A percentile compares a stretch with the other conserved stretches of the same genome.
Conservation (phyloP, 2,113 vertebrate species). For the Tetrao urogallus region DNA sequence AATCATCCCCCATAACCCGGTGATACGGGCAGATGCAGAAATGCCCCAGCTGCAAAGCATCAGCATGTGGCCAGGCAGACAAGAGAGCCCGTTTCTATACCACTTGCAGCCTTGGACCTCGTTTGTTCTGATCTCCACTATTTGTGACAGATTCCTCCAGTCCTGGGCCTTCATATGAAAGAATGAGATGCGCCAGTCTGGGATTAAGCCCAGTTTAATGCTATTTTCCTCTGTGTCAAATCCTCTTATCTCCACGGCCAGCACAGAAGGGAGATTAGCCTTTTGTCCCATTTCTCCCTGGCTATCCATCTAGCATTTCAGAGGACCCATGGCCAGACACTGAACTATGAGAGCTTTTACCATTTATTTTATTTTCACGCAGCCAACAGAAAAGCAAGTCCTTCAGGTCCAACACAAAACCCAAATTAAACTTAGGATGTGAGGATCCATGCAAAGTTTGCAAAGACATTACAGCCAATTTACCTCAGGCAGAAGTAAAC, state of each 20-base stretch:
- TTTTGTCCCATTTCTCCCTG: constrained; percentile 30
- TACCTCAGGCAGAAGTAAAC: background rate
- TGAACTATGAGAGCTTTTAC: background rate
- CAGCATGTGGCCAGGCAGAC: background rate
- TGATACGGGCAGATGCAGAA: background rate
- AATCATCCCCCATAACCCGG: background rate
- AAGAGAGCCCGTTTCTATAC: background rate
- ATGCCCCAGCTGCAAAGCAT: background rate
- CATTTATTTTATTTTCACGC: background rate
- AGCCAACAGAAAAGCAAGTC: accelerated
- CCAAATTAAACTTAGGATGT: accelerated
- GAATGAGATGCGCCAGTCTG: background rate
- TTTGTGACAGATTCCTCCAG: background rate
- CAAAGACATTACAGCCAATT: accelerated
- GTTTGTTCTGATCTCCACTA: accelerated
- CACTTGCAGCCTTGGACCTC: background rate
- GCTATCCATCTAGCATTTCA: accelerated
- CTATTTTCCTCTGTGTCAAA: background rate
- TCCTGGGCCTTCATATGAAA: background rate
- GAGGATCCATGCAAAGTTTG: accelerated
- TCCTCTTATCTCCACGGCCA: constrained; percentile 45
- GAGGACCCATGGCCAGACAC: background rate
- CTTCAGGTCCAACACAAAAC: background rate
- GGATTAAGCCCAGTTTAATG: background rate
- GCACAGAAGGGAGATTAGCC: background rate